These are phyloP conservation scores for Australoheros scitulus DNA, from an alignment of 2,113 vertebrate species.

Conservation along the genomic window DNA sequence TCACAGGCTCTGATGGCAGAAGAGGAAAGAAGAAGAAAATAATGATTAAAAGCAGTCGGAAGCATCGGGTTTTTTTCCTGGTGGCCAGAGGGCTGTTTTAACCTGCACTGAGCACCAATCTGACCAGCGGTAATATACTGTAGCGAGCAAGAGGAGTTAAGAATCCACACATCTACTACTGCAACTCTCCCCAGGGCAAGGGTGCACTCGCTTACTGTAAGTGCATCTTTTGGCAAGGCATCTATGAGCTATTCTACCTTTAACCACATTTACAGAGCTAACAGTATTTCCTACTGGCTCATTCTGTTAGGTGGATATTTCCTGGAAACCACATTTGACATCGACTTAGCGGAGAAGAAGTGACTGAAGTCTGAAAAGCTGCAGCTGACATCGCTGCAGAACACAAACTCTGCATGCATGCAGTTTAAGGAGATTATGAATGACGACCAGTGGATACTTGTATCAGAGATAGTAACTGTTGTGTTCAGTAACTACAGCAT, in stretches of 20 bases:
- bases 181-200: not conserved
- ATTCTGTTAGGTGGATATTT: conserved; percentile 1
- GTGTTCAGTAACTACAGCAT: not conserved
- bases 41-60: not conserved
- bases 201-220: not conserved
- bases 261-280: conserved; percentile 1
- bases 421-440: not conserved
- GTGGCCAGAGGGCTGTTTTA: not conserved
- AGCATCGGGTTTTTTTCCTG: not conserved
- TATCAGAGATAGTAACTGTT: not conserved
- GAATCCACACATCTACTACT: not conserved
- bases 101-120: not conserved
- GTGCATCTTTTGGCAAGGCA: not conserved
- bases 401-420: not conserved
- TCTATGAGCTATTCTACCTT: not conserved
- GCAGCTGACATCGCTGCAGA: not conserved
- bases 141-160: not conserved
- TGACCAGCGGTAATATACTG: not conserved
- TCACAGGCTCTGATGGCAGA: not conserved
- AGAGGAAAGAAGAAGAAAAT: not conserved
- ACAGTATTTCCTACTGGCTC: not conserved
- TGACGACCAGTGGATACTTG: not conserved
- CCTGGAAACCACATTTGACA: not conserved
- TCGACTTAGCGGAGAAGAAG: not conserved
- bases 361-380: not conserved